Conservation (phyloP, 2,888 invertebrate species). For the Sarcophaga variegata region DNA sequence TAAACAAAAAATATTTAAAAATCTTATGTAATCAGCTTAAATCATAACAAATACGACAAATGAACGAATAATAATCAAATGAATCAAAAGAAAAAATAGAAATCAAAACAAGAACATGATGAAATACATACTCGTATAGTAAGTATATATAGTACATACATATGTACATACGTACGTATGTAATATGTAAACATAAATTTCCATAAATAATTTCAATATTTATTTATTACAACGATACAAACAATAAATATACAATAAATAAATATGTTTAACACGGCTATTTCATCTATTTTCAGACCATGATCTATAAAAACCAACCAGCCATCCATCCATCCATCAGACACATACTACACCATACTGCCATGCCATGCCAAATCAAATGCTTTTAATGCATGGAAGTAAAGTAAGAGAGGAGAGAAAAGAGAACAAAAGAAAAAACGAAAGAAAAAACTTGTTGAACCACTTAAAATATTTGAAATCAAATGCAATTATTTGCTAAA, state of each 20-base stretch:
- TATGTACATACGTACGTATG: no score
- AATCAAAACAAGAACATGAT: slow-evolving; percentile 25
- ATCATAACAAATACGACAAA: slow-evolving; percentile 10
- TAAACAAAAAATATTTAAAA: slow-evolving; percentile 21
- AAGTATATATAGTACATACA: no score
- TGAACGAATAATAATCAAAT: neutral
- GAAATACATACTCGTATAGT: slow-evolving; percentile 7
- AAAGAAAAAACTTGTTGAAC: slow-evolving; percentile 55
- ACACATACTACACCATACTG: neutral
- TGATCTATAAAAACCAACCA: neutral
- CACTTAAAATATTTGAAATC: slow-evolving; percentile 44
- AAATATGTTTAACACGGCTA: no score
- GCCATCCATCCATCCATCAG: neutral
- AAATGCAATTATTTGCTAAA: slow-evolving; percentile 31
- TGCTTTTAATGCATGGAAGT: slow-evolving; percentile 9
- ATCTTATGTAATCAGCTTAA: neutral
- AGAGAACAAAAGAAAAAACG: neutral
- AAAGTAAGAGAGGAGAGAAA: neutral
- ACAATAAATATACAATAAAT: neutral
- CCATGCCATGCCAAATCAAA: neutral
- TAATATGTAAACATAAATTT: slow-evolving; percentile 15
- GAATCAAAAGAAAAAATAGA: neutral
- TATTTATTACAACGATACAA: neutral
- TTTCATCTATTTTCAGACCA: no score
- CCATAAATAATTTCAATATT: slow-evolving; percentile 19